Base-by-base conservation (phyloP, 2,888 invertebrate species). In the Epicampocera succincta region DNA sequence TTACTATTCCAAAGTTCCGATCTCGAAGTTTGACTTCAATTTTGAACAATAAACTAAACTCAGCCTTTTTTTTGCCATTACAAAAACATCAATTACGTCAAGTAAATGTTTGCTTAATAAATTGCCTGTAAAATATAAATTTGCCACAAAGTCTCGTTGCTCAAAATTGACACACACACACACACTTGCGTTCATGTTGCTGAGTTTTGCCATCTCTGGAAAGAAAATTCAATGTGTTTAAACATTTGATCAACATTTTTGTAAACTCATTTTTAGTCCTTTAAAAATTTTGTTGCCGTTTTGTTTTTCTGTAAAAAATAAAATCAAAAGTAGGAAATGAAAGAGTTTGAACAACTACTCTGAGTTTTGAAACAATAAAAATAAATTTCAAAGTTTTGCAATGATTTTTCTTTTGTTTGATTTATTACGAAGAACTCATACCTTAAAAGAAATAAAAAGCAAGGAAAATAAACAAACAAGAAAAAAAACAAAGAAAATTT, bases 341-440 rank as follows among this genome's bases (percentile, higher is more conserved):
- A 44, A 40, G n/a, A 38, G 25, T 58, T 12, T 69, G 46, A 42
- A 15, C 15, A 63, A 73, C 46, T 38, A 29, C 15, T 66, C 15
- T 54, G 25, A 50, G 42, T 17, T 54, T 52, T 50, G 17, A 63
- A 77, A 81, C 50, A 82, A 82, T 75, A 74, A 74, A 66, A 75
- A 82, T 82, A 82, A 78, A 82, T 75, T 75, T 75, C 60, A 75
- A 82, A 82, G 71, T 82, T 82, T 82, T 78, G 54, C 71, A 72
- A 78, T 78, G 71, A 40, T 54, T 66, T 69, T 58, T 42, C 50
- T 71, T 46, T 29, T 72, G 72, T 75, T 73, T 78, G 74, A 82
- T 75, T 75, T 78, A 78, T 82, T 78, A 78, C n/a, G n/a, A n/a
- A 71, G 63, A 61, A 15, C 17, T 17, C 42, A 44, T n/a, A 5